These are phyloP conservation scores for Acyrthosiphon pisum DNA, from an alignment of 1,140 invertebrate species.

Conservation along the genomic window DNA sequence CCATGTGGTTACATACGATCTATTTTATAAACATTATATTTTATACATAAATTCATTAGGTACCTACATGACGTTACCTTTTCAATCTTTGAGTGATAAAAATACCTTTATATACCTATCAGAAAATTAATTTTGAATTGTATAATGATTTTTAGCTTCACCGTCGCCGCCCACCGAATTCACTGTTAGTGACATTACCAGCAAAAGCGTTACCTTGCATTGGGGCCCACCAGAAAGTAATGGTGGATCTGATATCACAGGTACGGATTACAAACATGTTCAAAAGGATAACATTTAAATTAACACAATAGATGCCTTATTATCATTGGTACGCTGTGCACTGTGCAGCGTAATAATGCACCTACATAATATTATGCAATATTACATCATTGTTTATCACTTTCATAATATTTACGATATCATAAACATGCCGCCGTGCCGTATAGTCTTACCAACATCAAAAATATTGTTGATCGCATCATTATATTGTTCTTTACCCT, in stretches of 20 bases:
- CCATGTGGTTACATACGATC: background rate
- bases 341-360: background rate
- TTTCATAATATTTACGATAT: background rate
- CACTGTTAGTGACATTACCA: conserved; percentile 79
- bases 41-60: background rate
- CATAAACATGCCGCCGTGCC: background rate
- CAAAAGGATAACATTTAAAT: background rate
- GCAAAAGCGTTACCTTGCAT: conserved; percentile 81
- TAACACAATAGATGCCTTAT: background rate
- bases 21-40: background rate
- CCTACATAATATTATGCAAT: background rate
- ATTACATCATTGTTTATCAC: background rate
- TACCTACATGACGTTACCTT: background rate
- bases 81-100: background rate
- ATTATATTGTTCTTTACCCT: background rate
- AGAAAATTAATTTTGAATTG: conserved; percentile 50
- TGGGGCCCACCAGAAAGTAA: conserved; percentile 86
- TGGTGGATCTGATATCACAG: conserved; percentile 86
- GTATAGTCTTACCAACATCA: background rate
- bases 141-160: conserved; percentile 70
- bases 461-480: background rate
- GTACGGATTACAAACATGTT: conserved; percentile 63
- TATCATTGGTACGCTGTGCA: background rate
- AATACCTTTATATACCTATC: conserved; percentile 44
- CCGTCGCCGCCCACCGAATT: conserved; percentile 83